phyloP scores from a whole-genome alignment of 1,140 invertebrate species.

The Hesperophylax magnus region DNA sequence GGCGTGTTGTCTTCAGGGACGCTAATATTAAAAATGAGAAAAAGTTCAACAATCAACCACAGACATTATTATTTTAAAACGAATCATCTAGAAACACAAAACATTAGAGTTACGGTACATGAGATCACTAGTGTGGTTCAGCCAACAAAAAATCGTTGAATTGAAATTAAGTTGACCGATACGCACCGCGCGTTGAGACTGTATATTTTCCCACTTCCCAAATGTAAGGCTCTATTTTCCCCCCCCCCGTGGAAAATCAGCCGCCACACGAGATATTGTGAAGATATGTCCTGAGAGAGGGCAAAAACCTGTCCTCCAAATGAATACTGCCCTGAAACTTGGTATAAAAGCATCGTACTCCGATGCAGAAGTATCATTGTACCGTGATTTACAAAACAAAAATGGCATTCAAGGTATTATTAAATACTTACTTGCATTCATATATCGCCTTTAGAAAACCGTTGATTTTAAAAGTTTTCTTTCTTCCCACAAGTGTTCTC shows the following conservation, averaged over 20 bases:
- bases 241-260: slow-evolving; percentile 37
- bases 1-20: no score
- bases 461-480: no score
- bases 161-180: not conserved
- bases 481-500: no score
- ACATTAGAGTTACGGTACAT: no score
- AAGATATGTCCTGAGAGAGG: slow-evolving; percentile 44
- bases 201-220: slow-evolving; percentile 37
- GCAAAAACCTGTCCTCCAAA: slow-evolving; percentile 53
- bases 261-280: not conserved
- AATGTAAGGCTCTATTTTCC: slow-evolving; percentile 14
- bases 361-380: slow-evolving; percentile 49
- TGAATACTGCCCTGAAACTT: slow-evolving; percentile 21
- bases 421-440: no score
- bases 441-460: no score
- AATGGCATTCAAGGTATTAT: slow-evolving; percentile 56
- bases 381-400: slow-evolving; percentile 54
- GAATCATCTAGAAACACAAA: no score
- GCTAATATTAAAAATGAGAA: no score
- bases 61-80: no score
- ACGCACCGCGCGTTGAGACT: not conserved
- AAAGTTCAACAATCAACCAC: no score
- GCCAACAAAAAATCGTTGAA: not conserved
- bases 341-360: slow-evolving; percentile 50
- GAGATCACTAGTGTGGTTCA: no score